Conservation (phyloP, 2,888 invertebrate genomes). For the Trissonchulus sp. region DNA sequence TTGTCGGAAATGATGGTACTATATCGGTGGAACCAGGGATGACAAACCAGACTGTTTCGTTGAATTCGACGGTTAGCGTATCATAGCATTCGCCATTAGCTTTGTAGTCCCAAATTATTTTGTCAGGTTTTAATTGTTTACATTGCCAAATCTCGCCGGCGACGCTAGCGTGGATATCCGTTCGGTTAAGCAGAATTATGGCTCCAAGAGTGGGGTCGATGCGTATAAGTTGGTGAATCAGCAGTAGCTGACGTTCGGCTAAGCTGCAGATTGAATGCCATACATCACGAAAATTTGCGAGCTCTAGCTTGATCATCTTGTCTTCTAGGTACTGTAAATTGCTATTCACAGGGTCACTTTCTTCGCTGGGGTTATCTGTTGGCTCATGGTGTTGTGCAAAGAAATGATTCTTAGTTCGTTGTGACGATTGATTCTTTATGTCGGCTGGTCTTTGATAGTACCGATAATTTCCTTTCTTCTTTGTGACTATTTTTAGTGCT, state of each 20-base stretch:
- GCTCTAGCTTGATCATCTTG: no score
- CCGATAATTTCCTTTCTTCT: no score
- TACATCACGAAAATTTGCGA: no score
- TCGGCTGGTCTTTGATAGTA: no score
- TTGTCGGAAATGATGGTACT: neutral
- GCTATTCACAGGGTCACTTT: no score
- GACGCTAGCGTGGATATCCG: constrained; percentile 20
- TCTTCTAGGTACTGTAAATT: no score
- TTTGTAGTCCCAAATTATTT: constrained; percentile 12
- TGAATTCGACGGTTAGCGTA: neutral
- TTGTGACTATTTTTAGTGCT: no score
- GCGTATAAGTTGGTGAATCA: constrained; percentile 13
- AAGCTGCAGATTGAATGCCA: no score
- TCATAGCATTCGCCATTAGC: constrained; percentile 22
- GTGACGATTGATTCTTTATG: no score
- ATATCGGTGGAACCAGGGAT: neutral
- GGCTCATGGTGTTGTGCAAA: no score
- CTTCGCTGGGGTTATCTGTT: no score
- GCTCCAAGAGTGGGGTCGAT: constrained; percentile 15
- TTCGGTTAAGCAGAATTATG: neutral
- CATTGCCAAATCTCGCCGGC: constrained; percentile 25
- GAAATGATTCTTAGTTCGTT: no score
- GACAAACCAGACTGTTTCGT: neutral
- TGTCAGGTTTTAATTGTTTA: neutral
- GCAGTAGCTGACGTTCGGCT: neutral